phyloP scores from a whole-genome alignment of 2,113 vertebrate species.

The Scatophagus argus region DNA sequence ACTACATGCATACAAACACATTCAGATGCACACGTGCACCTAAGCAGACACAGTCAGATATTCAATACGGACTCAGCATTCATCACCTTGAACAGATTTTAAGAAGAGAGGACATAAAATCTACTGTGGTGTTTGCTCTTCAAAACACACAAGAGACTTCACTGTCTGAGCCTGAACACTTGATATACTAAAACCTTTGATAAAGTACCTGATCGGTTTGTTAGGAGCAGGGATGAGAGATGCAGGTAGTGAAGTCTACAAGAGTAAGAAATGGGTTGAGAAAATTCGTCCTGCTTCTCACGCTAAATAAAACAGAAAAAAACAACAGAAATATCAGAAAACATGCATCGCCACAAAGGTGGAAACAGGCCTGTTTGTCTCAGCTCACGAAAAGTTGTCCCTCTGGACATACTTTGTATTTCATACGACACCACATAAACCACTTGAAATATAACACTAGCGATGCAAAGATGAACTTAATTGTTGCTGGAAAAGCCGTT shows the following conservation, averaged over 20 bases:
- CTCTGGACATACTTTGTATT: neutral
- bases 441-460: neutral
- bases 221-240: no score
- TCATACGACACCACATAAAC: neutral
- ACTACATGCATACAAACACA: neutral
- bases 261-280: no score
- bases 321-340: neutral
- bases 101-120: neutral
- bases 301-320: neutral
- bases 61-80: slow-evolving; percentile 19
- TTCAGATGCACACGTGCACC: neutral
- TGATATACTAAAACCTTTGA: no score
- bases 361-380: neutral
- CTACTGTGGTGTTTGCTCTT: neutral
- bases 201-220: no score
- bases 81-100: neutral
- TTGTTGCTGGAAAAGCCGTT: neutral
- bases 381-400: neutral
- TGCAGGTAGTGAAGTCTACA: no score
- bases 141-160: neutral
- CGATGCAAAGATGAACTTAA: neutral
- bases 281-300: no score
- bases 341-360: neutral
- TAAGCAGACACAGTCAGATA: neutral
- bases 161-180: neutral